Conservation (phyloP, 1,140 invertebrate species). For the Drosophila repletoides region DNA sequence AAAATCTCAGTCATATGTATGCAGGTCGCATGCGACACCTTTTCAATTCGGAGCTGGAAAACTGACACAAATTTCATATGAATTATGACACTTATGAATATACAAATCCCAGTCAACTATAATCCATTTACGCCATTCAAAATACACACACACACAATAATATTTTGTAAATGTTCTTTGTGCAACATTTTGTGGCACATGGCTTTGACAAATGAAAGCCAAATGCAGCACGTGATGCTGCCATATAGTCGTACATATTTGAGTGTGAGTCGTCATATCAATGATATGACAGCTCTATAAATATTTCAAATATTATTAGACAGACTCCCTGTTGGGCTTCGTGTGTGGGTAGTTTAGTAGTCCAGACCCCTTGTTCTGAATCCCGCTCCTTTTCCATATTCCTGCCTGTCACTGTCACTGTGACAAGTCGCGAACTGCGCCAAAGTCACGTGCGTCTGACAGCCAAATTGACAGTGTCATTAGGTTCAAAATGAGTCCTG, state of each 20-base stretch:
- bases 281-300: constrained; percentile 62
- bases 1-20: no score
- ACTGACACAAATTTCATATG: constrained; percentile 68
- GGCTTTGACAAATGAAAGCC: constrained; percentile 50
- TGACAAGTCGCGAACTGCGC: constrained; percentile 3
- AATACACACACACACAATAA: constrained; percentile 31
- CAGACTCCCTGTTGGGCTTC: background rate
- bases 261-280: constrained; percentile 3
- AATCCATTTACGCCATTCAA: constrained; percentile 50
- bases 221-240: constrained; percentile 72
- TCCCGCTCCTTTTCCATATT: background rate
- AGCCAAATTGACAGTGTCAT: constrained; percentile 54
- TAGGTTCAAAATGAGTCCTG: constrained; percentile 2
- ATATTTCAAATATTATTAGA: constrained; percentile 36
- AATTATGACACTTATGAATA: constrained; percentile 69
- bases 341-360: constrained; percentile 14
- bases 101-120: constrained; percentile 20
- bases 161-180: constrained; percentile 38
- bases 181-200: constrained; percentile 31
- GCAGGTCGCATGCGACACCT: constrained; percentile 34
- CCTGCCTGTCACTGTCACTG: background rate
- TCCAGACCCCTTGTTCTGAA: background rate
- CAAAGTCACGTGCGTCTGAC: constrained; percentile 75
- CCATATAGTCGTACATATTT: background rate
- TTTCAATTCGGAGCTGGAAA: constrained; percentile 24